A percentile compares a stretch with the other conserved stretches of the same genome.
These are phyloP conservation scores for Ceratosolen solmsi DNA, from an alignment of 1,140 invertebrate genomes.

Conservation along the genomic window DNA sequence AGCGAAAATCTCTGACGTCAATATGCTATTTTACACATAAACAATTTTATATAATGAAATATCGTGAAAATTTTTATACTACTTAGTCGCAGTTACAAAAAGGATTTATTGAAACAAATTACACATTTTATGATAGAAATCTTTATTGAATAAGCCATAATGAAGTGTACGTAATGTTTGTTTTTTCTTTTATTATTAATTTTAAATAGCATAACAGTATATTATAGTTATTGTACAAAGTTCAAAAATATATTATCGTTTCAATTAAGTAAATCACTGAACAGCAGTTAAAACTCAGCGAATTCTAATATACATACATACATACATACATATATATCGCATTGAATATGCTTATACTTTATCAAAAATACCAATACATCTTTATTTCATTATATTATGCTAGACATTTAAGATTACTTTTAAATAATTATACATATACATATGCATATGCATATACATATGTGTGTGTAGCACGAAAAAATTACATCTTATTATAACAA, in stretches of 20 bases:
- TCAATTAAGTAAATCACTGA: constrained; percentile 30
- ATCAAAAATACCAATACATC: constrained; percentile 4
- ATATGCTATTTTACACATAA: too few species aligned
- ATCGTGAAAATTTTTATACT: too few species aligned
- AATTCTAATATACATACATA: background rate
- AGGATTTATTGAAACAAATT: background rate
- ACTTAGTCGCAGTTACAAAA: too few species aligned
- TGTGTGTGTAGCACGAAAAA: background rate
- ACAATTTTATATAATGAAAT: too few species aligned
- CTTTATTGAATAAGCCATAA: constrained; percentile 37
- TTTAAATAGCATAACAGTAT: constrained; percentile 18
- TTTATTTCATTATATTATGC: constrained; percentile 30
- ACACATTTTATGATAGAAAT: constrained; percentile 22
- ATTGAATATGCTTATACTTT: constrained; percentile 15
- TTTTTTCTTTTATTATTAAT: too few species aligned
- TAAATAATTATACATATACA: constrained; percentile 42
- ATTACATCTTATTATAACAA: constrained; percentile 13
- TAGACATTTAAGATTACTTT: constrained; percentile 17
- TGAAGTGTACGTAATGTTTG: background rate
- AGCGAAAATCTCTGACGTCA: too few species aligned
- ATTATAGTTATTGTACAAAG: constrained; percentile 47
- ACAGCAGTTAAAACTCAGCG: background rate
- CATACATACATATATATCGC: background rate
- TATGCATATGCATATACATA: background rate
- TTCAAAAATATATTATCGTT: constrained; percentile 42